Evolutionary conservation across 64 coral and sea anemone species (phyloP).

Genomic region (Montipora sp.): DNA sequence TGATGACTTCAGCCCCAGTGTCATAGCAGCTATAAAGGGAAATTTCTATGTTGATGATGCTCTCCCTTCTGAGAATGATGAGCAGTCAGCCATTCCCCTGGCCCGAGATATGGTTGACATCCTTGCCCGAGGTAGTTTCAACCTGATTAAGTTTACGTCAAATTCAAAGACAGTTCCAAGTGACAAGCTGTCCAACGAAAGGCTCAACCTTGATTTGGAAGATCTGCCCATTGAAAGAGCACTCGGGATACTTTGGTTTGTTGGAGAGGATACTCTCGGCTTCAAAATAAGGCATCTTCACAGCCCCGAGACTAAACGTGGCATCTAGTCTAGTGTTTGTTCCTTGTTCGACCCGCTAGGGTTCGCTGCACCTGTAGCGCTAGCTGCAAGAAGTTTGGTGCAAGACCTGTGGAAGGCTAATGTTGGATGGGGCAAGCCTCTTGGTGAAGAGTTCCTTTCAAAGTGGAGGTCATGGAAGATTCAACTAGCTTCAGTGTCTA

Average conservation of each 20-base stretch:
- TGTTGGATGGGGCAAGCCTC: neutral
- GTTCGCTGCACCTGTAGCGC: neutral
- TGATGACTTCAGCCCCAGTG: constrained; percentile 26
- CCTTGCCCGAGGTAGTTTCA: constrained; percentile 49
- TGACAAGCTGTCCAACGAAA: too few species aligned
- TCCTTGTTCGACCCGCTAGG: constrained; percentile 36
- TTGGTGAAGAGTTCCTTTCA: too few species aligned
- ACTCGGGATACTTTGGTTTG: constrained; percentile 38
- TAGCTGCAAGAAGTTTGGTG: neutral
- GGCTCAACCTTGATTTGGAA: constrained; percentile 47
- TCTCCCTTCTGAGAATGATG: constrained; percentile 22
- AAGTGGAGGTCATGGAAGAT: too few species aligned
- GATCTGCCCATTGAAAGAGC: constrained; percentile 39
- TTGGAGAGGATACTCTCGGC: neutral
- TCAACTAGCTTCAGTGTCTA: too few species aligned
- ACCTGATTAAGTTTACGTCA: constrained; percentile 55
- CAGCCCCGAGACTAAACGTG: constrained; percentile 27
- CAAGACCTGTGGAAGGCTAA: constrained; percentile 44
- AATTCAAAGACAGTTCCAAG: neutral
- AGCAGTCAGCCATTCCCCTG: constrained; percentile 24
- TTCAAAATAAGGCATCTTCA: constrained; percentile 7
- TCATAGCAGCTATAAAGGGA: constrained; percentile 26
- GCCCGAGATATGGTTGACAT: constrained; percentile 24
- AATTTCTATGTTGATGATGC: constrained; percentile 79
- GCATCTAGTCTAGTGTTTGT: constrained; percentile 18